Base-by-base conservation (phyloP, 2,113 vertebrate species). In the Pleuronectes platessa region DNA sequence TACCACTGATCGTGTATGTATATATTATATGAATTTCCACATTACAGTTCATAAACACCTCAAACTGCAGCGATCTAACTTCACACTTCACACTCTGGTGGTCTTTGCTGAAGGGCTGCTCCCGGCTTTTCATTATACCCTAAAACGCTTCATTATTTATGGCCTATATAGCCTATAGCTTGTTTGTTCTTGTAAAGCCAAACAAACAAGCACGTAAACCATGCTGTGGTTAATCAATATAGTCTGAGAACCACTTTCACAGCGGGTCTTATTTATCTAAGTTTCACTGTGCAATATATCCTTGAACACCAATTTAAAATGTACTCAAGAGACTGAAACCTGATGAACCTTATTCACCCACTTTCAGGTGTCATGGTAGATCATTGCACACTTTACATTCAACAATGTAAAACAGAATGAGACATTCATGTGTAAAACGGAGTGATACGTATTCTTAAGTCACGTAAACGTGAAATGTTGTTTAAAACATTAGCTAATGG, bases 241-340 rank as follows among this genome's bases (percentile, higher is more conserved):
- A 70, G 55, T 74, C 8, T 9, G 31, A 78, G 47, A 70, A 20
- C 59, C 27, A 61, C 54, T 68, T 62, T 79, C 40, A 51, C 56
- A 68, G 15, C 12, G 13, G 68, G 27, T 49, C 60, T 54, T 65
- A 68, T 79, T 79, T 82, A 9, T 21, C 53, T 31, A 70, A 60
- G 73, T 74, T 51, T 81, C 45, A 49, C 70, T 77, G 5, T 42
- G 42, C 64, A 68, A 31, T 37, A 71, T n/a, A 83, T 51, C 24
- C 56, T 37, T 26, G 1, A 68, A 66, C 35, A 55, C 35, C 24
- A 61, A 71, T 66, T 71, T 40, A 31, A 54, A n/a, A 37, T 3
- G 15, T 18, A 37, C 56, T 62, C 27, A 20, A 47, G 55, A 67
- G 61, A 62, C 21, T 71, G 51, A 47, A 24, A 73, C n/a, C 68